These are phyloP conservation scores for Chydorus sphaericus DNA, from an alignment of 2,888 invertebrate genomes.

Conservation along the genomic window DNA sequence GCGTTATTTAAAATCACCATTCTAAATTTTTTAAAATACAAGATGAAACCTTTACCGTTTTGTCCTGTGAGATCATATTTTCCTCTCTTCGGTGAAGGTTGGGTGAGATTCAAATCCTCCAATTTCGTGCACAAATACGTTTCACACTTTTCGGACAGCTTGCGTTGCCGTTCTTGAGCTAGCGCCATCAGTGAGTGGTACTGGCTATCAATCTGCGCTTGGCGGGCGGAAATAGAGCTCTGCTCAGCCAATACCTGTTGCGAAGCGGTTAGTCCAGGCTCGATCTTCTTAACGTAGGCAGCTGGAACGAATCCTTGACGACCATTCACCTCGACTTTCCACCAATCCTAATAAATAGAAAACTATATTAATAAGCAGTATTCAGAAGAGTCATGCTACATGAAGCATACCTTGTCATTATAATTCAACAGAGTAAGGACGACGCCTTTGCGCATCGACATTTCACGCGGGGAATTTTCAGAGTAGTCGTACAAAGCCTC, in stretches of 20 bases:
- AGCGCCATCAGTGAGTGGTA: conserved; percentile 76
- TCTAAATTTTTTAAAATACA: too few relatives aligned
- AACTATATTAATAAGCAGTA: conserved; percentile 2
- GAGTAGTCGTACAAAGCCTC: conserved; percentile 95
- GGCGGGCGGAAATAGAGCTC: conserved; percentile 84
- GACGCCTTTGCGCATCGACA: conserved; percentile 99
- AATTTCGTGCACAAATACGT: conserved; percentile 93
- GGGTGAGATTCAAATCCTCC: conserved; percentile 90
- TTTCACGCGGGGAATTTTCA: conserved; percentile 96
- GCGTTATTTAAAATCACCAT: too few relatives aligned
- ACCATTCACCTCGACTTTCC: conserved; percentile 99
- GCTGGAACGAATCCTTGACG: conserved; percentile 90
- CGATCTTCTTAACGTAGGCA: conserved; percentile 98
- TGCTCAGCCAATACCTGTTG: conserved; percentile 91
- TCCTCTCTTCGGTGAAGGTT: too few relatives aligned
- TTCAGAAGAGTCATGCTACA: conserved; percentile 2
- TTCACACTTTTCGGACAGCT: conserved; percentile 92
- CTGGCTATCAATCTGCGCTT: conserved; percentile 76
- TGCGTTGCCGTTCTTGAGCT: conserved; percentile 83
- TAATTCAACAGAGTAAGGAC: conserved; percentile 91
- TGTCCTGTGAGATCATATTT: too few relatives aligned
- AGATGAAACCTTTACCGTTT: too few relatives aligned
- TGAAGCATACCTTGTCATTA: conserved; percentile 65
- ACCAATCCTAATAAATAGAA: conserved; percentile 65
- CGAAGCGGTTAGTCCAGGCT: conserved; percentile 84